Base-by-base conservation (phyloP, 2,113 vertebrate genomes). In the Neolamprologus tretocephalus region DNA sequence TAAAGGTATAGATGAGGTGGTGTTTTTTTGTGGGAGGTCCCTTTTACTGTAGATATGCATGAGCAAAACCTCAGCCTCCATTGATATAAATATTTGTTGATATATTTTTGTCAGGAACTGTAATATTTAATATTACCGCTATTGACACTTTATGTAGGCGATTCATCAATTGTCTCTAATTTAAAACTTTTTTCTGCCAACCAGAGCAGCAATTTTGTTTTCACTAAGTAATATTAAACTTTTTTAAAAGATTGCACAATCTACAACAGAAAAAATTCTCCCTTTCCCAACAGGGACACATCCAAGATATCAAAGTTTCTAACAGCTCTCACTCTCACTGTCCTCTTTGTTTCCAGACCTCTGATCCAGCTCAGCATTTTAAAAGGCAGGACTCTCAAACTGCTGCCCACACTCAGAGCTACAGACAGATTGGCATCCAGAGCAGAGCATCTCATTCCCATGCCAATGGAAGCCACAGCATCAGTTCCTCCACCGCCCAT, bases 301-400 rank as follows among this genome's bases (percentile, higher is more conserved):
- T 51, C 17, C 35, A 31, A 21, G 17, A 53, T 21, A 81, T 86
- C 31, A 40, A 9, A 35, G 31, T 66, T 42, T 85, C 57, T 45
- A 81, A 78, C 75, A 42, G 19, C 21, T 84, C 33, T 14, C 4
- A 57, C 21, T 51, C 7, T 85, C 3, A 40, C 63, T 54, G 14
- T 58, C 12, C 8, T 73, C 37, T 84, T 53, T 83, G 33, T 84
- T 58, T 91, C 55, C 63, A 96, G 96, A 85, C 58, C 17, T 82
- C 86, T n/a, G 92, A 93, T 54, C 51, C 90, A 9, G 35, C 84
- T 6, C 91, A 94, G 31, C 82, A 42, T 37, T 81, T 86, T 3
- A 82, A 87, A 55, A 91, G 94, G 37, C 81, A 94, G n/a, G 92
- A 93, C 87, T 95, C 73, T 28, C 92, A 92, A 23, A 31, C 71